phyloP scores from a whole-genome alignment of 2,797 vertebrate genomes.

The Hephaestus fuliginosus region DNA sequence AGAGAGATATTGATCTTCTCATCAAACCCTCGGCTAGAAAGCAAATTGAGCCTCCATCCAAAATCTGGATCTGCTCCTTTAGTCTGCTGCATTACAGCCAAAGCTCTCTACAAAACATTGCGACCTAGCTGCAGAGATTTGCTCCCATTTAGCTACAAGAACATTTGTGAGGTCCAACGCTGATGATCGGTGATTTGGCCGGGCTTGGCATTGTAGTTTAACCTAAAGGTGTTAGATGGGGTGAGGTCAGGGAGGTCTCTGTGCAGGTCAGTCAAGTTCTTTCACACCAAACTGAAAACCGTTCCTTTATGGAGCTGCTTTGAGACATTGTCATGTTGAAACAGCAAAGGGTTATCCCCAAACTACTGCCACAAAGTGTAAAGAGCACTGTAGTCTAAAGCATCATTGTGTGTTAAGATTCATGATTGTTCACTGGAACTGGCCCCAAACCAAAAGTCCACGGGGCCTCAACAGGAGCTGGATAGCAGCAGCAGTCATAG shows the following conservation, averaged over 20 bases:
- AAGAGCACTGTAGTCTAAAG: neutral
- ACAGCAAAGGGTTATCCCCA: neutral
- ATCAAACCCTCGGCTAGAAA: too few relatives aligned
- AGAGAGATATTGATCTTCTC: neutral
- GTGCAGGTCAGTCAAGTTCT: neutral
- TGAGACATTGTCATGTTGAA: neutral
- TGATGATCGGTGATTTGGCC: neutral
- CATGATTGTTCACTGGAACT: neutral
- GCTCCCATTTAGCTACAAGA: neutral
- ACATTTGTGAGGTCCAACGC: too few relatives aligned
- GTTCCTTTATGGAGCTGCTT: too few relatives aligned
- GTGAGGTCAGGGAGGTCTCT: neutral
- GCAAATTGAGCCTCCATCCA: neutral
- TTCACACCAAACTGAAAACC: neutral
- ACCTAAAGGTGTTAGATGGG: neutral
- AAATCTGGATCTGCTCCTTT: neutral
- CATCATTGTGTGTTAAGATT: neutral
- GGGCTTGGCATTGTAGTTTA: neutral
- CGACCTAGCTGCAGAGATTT: neutral
- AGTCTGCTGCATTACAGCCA: neutral
- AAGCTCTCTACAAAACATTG: neutral
- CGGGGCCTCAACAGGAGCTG: neutral
- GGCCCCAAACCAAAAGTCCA: neutral
- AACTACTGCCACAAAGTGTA: neutral
- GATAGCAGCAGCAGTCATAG: neutral